A percentile compares a stretch with the other conserved stretches of the same genome.
Conservation (phyloP, 2,888 invertebrate species). For the Acleris emargana region DNA sequence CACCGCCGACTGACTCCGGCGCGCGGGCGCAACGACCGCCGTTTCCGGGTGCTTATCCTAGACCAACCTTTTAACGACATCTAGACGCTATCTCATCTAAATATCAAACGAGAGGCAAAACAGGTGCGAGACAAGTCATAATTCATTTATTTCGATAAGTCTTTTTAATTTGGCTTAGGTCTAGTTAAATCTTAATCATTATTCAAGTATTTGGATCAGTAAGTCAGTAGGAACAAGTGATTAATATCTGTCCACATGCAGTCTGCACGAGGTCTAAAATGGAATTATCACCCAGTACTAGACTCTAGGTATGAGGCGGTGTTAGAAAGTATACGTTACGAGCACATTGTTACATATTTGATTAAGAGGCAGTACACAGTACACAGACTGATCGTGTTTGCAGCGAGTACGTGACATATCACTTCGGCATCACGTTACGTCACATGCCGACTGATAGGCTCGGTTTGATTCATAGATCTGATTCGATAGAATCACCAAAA, state of each 20-base stretch:
- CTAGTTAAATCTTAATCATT: constrained; percentile 14
- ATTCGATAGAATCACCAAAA: not conserved
- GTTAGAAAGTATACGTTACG: not conserved
- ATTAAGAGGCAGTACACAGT: constrained; percentile 7
- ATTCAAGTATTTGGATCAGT: constrained; percentile 22
- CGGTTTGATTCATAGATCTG: constrained; percentile 5
- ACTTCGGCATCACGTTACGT: constrained; percentile 20
- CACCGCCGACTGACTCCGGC: constrained; percentile 14
- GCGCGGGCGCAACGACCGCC: constrained; percentile 31
- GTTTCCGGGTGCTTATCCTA: constrained; percentile 32
- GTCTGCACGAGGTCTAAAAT: constrained; percentile 25
- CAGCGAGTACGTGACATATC: constrained; percentile 28
- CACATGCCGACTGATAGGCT: constrained; percentile 12
- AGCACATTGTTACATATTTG: constrained; percentile 6
- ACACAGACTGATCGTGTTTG: constrained; percentile 3
- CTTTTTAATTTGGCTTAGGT: too few species aligned
- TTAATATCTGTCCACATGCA: constrained; percentile 12
- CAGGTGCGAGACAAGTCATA: too few species aligned
- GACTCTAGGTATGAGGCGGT: not conserved
- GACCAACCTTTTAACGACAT: not conserved
- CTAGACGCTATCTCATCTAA: not conserved
- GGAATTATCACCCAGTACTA: not conserved
- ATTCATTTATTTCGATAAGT: too few species aligned
- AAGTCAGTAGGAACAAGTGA: constrained; percentile 22
- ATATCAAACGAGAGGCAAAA: not conserved